Base-by-base conservation (phyloP, 2,113 vertebrate genomes). In the Neotoma lepida region DNA sequence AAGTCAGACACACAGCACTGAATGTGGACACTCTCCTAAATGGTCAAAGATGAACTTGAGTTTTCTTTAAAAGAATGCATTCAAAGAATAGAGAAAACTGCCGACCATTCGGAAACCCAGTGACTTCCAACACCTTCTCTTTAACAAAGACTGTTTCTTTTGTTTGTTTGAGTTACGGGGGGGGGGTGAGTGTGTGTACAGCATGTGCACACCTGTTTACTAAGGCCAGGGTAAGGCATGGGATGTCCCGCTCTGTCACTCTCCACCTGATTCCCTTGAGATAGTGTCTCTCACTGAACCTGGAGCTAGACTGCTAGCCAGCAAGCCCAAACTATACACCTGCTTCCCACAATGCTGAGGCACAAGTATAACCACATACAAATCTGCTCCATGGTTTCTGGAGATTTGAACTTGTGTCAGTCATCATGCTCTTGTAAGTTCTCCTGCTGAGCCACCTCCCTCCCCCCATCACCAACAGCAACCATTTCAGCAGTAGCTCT, bases 61-160 rank as follows among this genome's bases (percentile, higher is more conserved):
- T 89, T 95, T 96, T 97, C 77, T 71, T 96, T 82, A 49, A 35
- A 94, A 87, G 96, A 90, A 1, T 56, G 22, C 35, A 96, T 78
- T 82, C 70, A 51, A 88, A 91, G 94, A 96, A 6, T 1, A 33
- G 68, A 81, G 81, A 93, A 97, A 90, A 46, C 82, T 58, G 96
- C 95, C 46, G 94, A 85, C 94, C 78, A 95, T 73, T 73, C 61
- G 78, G 89, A 96, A 97, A 90, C 17, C 70, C 18, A 66, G 20
- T 51, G 9, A 51, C 87, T 66, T 61, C 26, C 6, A 3, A 85
- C 35, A 66, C 56, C 12, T 17, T 28, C 30, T 28, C 51, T 30
- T 46, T 89, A 88, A 89, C 80, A 6, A 90, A 4, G 9, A 66
- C 39, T 30, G 39, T 41, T 44, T 41, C 24, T 41, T 28, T 41